These are phyloP conservation scores for Mesorhabditis sp. DNA, from an alignment of 2,888 invertebrate species.

Conservation along the genomic window DNA sequence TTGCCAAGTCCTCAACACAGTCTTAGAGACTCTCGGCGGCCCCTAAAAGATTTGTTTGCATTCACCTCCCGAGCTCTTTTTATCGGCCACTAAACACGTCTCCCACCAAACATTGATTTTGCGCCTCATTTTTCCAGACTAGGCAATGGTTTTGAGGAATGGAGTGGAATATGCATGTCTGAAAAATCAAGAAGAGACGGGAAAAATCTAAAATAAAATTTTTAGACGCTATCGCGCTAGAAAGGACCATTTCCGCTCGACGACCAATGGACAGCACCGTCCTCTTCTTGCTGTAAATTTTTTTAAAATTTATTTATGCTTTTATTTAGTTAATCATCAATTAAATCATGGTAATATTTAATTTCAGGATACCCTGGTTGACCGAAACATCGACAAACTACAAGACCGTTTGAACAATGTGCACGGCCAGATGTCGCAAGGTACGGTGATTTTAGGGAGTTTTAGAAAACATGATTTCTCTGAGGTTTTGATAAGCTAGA, in stretches of 20 bases:
- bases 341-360: not conserved
- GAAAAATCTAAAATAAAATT: slow-evolving; percentile 10
- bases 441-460: slow-evolving; percentile 19
- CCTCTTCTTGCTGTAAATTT: slow-evolving; percentile 46
- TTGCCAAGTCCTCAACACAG: too few species aligned
- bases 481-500: too few species aligned
- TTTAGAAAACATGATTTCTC: slow-evolving; percentile 15
- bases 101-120: slow-evolving; percentile 1
- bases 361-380: slow-evolving; percentile 26
- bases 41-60: not conserved
- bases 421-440: slow-evolving; percentile 28
- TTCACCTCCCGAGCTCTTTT: not conserved
- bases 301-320: not conserved
- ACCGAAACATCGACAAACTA: slow-evolving; percentile 36
- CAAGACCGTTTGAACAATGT: slow-evolving; percentile 44
- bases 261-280: slow-evolving; percentile 48
- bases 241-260: slow-evolving; percentile 28
- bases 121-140: not conserved
- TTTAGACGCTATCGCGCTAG: slow-evolving; percentile 42
- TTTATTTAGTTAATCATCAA: not conserved
- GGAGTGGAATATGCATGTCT: not conserved
- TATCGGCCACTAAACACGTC: slow-evolving; percentile 2
- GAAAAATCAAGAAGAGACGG: not conserved
- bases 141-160: not conserved
- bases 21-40: too few species aligned